Base-by-base conservation (phyloP, 2,888 invertebrate species). In the Antitype chi region DNA sequence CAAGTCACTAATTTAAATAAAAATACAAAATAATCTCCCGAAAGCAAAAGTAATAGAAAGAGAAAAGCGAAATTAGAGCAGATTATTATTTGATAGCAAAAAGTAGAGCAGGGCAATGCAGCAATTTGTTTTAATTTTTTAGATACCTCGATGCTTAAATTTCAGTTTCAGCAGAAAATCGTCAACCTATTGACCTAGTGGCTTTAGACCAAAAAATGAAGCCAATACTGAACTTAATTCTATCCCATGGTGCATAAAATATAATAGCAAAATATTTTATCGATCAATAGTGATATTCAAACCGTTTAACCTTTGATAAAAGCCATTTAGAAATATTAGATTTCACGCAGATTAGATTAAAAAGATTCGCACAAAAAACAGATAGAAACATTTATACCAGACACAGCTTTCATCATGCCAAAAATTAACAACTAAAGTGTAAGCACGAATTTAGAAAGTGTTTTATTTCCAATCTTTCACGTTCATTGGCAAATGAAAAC, bases 331-430 rank as follows among this genome's bases (percentile, higher is more conserved):
- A 87, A 92, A 93, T 94, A 95, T 93, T 93, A 92, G 93, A 95
- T 96, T 96, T 95, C 94, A 95, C 93, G 95, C 91, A 90, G 86
- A 89, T 92, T 82, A 88, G 90, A 91, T 91, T 92, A 91, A 53
- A 25, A 91, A 89, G 88, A 90, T 91, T 91, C 89, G 89, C 89
- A 90, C 85, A 89, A 89, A 92, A 93, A 92, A 89, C 20, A 28
- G 62, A 68, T 60, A 9, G 49, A 69, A 49, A 76, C 57, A 77
- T 72, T 68, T 55, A 70, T 28, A 69, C 52, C 53, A 74, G 68
- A 52, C 67, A 62, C 59, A 72, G 64, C 75, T 76, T 76, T 82
- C 70, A 70, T 82, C 70, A 70, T 81, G 73, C 68, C 73, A 76
- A 81, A 81, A 78, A 67, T 74, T 89, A 69, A 69, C 69, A 60